These are phyloP conservation scores for Apostichopus californicus DNA, from an alignment of 35 echinoderm and acorn worm species.

Conservation along the genomic window DNA sequence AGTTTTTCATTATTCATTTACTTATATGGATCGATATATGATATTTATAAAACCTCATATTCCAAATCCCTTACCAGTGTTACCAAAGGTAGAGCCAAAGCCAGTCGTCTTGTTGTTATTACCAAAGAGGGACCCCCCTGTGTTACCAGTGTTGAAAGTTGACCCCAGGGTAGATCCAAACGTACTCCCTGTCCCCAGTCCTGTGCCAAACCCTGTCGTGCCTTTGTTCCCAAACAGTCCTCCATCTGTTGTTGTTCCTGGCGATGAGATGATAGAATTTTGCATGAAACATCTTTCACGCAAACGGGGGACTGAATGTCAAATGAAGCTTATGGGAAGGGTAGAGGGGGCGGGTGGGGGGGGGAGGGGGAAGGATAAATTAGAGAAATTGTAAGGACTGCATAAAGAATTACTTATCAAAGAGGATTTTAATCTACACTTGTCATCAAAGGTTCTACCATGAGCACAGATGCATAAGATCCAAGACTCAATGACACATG, in stretches of 20 bases:
- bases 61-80: conserved; percentile 25
- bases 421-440: no score
- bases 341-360: no score
- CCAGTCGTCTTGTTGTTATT: conserved; percentile 60
- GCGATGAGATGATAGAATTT: neutral
- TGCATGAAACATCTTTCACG: neutral
- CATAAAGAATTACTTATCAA: no score
- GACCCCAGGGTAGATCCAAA: conserved; percentile 60
- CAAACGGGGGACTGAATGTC: neutral
- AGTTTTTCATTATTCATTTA: no score
- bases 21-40: no score
- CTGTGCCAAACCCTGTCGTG: conserved; percentile 47
- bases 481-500: no score
- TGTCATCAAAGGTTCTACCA: no score
- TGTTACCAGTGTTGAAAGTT: conserved; percentile 53
- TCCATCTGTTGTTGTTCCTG: conserved; percentile 49
- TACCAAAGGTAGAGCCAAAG: conserved; percentile 61
- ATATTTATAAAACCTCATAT: no score
- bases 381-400: no score
- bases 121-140: conserved; percentile 74
- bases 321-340: no score
- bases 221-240: conserved; percentile 56
- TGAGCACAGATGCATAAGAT: no score
- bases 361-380: no score
- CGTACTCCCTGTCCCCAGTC: conserved; percentile 65